Evolutionary conservation across 2,113 vertebrate species (phyloP).

Genomic region (Diadophis punctatus): DNA sequence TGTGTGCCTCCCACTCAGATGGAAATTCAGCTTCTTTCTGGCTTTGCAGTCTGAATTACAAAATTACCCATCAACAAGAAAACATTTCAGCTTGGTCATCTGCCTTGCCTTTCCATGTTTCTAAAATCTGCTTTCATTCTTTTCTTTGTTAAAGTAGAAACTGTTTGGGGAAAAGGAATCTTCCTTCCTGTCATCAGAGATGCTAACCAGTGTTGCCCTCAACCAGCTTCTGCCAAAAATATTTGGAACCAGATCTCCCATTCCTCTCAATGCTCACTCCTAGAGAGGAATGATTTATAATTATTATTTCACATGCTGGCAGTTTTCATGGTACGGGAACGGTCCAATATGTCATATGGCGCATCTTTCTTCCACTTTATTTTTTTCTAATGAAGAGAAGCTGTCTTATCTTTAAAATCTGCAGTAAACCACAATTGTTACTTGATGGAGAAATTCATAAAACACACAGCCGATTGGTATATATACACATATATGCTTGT

Average conservation of each 20-base stretch:
- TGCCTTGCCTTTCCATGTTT: neutral
- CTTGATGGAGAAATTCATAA: neutral
- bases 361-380: neutral
- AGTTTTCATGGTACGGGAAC: neutral
- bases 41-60: neutral
- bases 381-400: neutral
- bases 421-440: neutral
- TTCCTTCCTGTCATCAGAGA: neutral
- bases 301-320: neutral
- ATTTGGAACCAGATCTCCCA: neutral
- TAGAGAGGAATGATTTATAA: neutral
- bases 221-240: neutral
- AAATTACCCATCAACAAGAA: neutral
- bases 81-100: neutral
- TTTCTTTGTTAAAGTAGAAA: neutral
- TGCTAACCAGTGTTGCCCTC: neutral
- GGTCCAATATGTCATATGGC: neutral
- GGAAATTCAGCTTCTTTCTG: neutral
- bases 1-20: neutral
- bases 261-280: neutral
- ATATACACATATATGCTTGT: neutral
- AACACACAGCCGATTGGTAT: neutral
- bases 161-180: neutral
- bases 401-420: neutral
- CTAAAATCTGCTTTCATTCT: neutral